Evolutionary conservation across 2,797 vertebrate species (phyloP).

Genomic region (Chaenodraco wilsoni): DNA sequence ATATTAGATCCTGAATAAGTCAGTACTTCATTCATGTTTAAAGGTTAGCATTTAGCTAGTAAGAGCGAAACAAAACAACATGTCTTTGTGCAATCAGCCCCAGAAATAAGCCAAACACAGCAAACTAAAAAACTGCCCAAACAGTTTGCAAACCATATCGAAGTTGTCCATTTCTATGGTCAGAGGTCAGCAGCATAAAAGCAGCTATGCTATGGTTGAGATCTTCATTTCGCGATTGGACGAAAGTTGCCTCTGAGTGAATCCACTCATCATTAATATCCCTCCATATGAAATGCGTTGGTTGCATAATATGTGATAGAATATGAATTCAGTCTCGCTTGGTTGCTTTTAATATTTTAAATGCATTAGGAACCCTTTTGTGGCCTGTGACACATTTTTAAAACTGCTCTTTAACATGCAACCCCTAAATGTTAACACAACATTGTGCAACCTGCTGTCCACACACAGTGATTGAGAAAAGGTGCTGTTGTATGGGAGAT

Average conservation of each 20-base stretch:
- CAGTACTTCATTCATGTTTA: neutral
- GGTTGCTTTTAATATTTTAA: neutral
- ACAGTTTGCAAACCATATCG: neutral
- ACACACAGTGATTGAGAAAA: neutral
- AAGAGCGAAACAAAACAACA: neutral
- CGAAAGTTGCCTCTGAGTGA: conserved; percentile 26
- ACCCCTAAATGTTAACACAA: neutral
- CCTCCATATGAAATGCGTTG: neutral
- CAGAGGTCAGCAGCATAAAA: neutral
- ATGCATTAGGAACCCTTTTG: neutral
- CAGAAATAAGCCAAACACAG: neutral
- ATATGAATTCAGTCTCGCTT: neutral
- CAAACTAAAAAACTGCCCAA: neutral
- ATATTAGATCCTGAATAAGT: neutral
- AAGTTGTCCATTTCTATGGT: neutral
- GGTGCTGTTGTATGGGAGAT: neutral
- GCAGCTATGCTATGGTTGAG: neutral
- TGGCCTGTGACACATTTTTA: neutral
- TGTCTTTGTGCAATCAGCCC: conserved; percentile 24
- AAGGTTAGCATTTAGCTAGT: neutral
- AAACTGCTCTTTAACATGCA: conserved; percentile 4
- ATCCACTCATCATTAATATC: neutral
- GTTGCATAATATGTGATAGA: neutral
- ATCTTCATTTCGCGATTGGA: neutral
- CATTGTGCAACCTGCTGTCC: neutral